Percentiles rank a stretch among this genome's conserved stretches.
phyloP scores from a whole-genome alignment of 2,113 vertebrate genomes.

The Nyctereutes procyonoides region DNA sequence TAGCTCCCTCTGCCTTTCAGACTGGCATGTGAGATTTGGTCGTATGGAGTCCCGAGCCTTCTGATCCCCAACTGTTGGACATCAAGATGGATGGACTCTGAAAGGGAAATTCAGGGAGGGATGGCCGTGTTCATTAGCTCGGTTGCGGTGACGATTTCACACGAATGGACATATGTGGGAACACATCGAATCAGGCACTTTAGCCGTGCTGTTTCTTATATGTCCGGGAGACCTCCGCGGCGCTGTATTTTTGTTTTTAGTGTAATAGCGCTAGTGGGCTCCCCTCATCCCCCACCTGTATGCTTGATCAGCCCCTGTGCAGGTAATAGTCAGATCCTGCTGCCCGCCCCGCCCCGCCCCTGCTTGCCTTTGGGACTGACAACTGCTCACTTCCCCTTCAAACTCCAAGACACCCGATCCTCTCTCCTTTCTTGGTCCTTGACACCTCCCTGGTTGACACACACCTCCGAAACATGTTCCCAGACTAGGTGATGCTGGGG shows the following conservation, averaged over 20 bases:
- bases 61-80: neutral
- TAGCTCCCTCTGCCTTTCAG: neutral
- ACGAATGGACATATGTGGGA: neutral
- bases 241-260: neutral
- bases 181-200: neutral
- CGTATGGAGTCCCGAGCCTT: neutral
- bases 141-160: neutral
- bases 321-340: neutral
- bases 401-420: neutral
- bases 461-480: neutral
- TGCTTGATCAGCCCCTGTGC: neutral
- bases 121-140: neutral
- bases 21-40: neutral
- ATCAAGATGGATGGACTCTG: neutral
- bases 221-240: neutral
- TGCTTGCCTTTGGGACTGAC: neutral
- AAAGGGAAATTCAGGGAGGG: neutral
- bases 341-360: no score
- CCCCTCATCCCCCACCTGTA: neutral
- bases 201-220: neutral
- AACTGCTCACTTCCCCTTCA: neutral
- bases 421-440: neutral
- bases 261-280: neutral
- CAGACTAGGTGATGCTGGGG: neutral
- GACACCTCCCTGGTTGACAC: neutral